These are phyloP conservation scores for Anaspis maculata DNA, from an alignment of 2,888 invertebrate genomes.

Conservation along the genomic window DNA sequence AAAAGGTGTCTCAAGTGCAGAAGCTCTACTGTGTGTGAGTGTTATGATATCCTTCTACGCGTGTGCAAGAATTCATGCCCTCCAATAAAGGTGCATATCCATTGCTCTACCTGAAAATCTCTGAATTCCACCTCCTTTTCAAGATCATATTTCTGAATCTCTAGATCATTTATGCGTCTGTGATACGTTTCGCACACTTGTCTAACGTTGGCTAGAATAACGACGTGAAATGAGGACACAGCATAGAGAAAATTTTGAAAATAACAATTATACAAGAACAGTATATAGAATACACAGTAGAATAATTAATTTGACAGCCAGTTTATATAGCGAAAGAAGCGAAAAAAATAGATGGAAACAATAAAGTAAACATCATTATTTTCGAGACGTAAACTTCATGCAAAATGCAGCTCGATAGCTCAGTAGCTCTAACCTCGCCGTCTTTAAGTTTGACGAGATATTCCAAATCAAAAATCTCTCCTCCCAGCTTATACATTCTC, in stretches of 20 bases:
- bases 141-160: slow-evolving; percentile 95
- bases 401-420: no score
- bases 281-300: no score
- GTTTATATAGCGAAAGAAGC: no score
- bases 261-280: no score
- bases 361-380: no score
- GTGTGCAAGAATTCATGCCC: slow-evolving; percentile 22
- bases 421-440: slow-evolving; percentile 74
- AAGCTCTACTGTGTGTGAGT: slow-evolving; percentile 27
- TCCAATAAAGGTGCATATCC: slow-evolving; percentile 17
- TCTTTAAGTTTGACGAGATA: slow-evolving; percentile 97
- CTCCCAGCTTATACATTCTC: slow-evolving; percentile 83
- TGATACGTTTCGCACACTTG: slow-evolving; percentile 58
- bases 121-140: slow-evolving; percentile 94
- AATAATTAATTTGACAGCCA: no score
- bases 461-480: slow-evolving; percentile 97
- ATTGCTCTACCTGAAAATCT: slow-evolving; percentile 78
- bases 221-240: no score
- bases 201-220: slow-evolving; percentile 38
- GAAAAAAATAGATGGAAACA: no score
- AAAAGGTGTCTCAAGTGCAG: slow-evolving; percentile 16
- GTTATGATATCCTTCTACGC: slow-evolving; percentile 20
- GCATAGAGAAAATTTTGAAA: slow-evolving; percentile 5
- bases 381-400: no score
- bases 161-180: slow-evolving; percentile 71